Base-by-base conservation (phyloP, 2,113 vertebrate genomes). In the Acanthisitta chloris region DNA sequence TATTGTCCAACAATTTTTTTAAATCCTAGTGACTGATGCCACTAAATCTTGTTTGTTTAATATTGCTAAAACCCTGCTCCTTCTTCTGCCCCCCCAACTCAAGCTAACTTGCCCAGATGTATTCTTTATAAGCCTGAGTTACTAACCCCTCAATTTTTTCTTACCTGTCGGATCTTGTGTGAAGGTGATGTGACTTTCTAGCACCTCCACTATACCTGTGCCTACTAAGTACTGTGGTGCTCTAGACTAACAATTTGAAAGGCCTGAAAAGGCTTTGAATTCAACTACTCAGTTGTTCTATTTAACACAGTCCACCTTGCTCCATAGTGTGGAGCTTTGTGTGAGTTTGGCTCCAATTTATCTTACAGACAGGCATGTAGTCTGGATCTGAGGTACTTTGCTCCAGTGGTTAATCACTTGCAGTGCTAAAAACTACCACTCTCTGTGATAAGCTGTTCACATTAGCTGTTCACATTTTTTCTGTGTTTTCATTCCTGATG, bases 221-320 rank as follows among this genome's bases (percentile, higher is more conserved):
- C 55, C 55, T 79, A 11, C 4, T 1, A 65, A 38, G 46, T 40
- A 48, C 6, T 64, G 43, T 26, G 43, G 16, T 49, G 28, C 52
- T 90, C 42, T 64, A 55, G 25, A 31, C 10, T 31, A 31, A 64
- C 28, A n/a, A 21, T 31, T 38, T 43, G n/a, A 74, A 80, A 64
- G 25, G 46, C 61, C 19, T 74, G 51, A 74, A 19, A 88, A 76
- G 36, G 34, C 67, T 90, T 73, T 65, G 58, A 76, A 59, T 61
- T 88, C n/a, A 48, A 25, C 31, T 52, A 1, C 24, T 81, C 28
- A 0, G 0, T 69, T 80, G 36, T 52, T 21, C 54, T 57, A 1
- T 43, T 17, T n/a, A 83, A 43, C 54, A 20, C 26, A 52, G 36
- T 14, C 38, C 24, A 5, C 31, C 29, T 55, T 72, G 15, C 6